Base-by-base conservation (phyloP, 2,888 invertebrate species). In the Philereme vetulata region DNA sequence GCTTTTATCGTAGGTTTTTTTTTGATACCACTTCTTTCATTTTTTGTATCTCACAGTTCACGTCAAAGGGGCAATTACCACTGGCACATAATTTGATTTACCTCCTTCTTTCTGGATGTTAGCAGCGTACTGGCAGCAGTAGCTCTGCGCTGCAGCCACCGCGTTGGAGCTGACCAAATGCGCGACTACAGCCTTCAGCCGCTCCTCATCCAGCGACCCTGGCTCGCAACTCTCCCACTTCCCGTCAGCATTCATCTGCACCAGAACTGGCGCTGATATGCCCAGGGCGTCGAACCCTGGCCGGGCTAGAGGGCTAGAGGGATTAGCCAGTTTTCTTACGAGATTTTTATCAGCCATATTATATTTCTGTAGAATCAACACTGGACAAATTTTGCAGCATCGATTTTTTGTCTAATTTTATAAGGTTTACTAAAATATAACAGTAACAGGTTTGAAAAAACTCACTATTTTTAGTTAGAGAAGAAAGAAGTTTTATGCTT, bases 31-130 rank as follows among this genome's bases (percentile, higher is more conserved):
- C 35, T 42, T 80, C 80, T 55, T 81, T 79, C 1, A 80, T 78
- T 75, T 85, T 87, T 64, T 84, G 70, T 4, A 81, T 63, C 74
- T 87, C 86, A 67, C 85, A 85, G 4, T 88, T 79, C 75, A 90
- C 81, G 64, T 90, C 88, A 55, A 90, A 88, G 2, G 90, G 89
- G 45, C 90, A 90, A 91, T 85, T 42, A 91, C 85, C 0, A 91
- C 81, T 3, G 90, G 90, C 2, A 90, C 82, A 50, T 84, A 90
- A 32, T 83, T 82, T 0, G 84, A 79, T 43, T 77, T 75, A 0
- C 71, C 71, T 9, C 76, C 76, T 2, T 71, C 70, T 53, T 72
- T 78, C 83, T 85, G 68, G 58, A 66, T 81, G 40, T 86, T 83
- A 4, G 68, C 69, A 42, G 84, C 85, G 65, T 88, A 90, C 60